Evolutionary conservation across 2,113 vertebrate genomes (phyloP).

Genomic region (Elachura formosa): DNA sequence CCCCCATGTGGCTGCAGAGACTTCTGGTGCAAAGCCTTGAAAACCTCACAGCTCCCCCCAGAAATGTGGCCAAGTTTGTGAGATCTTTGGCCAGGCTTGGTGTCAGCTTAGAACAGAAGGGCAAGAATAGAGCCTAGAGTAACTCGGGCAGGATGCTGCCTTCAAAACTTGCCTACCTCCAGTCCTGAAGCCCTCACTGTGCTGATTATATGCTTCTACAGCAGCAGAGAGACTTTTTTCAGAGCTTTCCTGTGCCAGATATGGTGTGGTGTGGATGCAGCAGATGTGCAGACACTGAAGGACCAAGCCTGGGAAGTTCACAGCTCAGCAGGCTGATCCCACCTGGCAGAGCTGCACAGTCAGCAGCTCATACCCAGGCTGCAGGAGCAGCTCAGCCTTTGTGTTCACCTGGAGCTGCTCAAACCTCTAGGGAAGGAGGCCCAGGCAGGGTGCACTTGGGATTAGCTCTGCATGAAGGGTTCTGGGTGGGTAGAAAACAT

Average conservation of each 20-base stretch:
- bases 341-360: background rate
- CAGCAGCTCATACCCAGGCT: background rate
- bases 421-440: background rate
- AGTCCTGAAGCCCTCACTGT: background rate
- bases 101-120: fast-evolving
- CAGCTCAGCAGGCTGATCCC: background rate
- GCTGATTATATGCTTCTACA: background rate
- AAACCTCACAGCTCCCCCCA: background rate
- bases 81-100: background rate
- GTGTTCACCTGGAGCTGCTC: background rate
- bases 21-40: background rate
- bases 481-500: background rate
- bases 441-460: background rate
- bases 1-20: background rate
- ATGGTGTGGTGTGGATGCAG: background rate
- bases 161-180: background rate
- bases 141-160: background rate
- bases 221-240: background rate
- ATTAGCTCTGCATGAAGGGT: background rate
- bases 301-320: background rate
- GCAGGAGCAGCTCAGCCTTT: background rate
- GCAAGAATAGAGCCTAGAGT: background rate
- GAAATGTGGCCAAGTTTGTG: background rate
- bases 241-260: background rate
- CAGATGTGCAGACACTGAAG: background rate